Percentiles rank a stretch among this genome's conserved stretches.
These are phyloP conservation scores for Heterocephalus glaber DNA, from an alignment of 2,113 vertebrate species.

Conservation along the genomic window DNA sequence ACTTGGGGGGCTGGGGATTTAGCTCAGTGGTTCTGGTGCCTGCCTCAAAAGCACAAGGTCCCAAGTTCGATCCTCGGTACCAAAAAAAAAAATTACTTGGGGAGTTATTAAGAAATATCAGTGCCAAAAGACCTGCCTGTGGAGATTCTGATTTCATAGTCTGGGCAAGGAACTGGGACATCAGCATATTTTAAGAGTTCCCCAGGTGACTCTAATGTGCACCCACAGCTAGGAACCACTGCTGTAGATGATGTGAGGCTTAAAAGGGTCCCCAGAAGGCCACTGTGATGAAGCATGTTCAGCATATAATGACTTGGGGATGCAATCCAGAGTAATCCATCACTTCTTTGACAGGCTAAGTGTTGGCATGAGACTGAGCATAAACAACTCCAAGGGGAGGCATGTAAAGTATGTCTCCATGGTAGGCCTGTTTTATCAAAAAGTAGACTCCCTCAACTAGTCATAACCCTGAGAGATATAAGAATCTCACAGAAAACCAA, in stretches of 20 bases:
- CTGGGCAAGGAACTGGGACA: neutral
- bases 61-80: too few relatives aligned
- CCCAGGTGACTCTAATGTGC: neutral
- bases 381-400: neutral
- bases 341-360: neutral
- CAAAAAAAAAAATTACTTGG: neutral
- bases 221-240: neutral
- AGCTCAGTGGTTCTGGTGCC: too few relatives aligned
- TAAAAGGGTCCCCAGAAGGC: neutral
- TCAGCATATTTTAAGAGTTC: neutral
- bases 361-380: neutral
- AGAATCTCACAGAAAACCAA: neutral
- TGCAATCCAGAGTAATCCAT: slow-evolving; percentile 10
- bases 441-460: neutral
- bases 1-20: too few relatives aligned
- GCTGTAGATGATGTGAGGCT: neutral
- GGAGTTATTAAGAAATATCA: neutral
- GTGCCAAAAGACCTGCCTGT: neutral
- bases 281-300: neutral
- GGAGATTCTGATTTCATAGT: neutral
- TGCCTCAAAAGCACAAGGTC: too few relatives aligned
- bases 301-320: neutral
- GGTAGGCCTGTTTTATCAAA: neutral
- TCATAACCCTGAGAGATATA: neutral
- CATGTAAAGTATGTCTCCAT: neutral